A percentile compares a stretch with the other conserved stretches of the same genome.
These are phyloP conservation scores for Siderastrea radians DNA, from an alignment of 92 coral and sea anemone species.

Conservation along the genomic window DNA sequence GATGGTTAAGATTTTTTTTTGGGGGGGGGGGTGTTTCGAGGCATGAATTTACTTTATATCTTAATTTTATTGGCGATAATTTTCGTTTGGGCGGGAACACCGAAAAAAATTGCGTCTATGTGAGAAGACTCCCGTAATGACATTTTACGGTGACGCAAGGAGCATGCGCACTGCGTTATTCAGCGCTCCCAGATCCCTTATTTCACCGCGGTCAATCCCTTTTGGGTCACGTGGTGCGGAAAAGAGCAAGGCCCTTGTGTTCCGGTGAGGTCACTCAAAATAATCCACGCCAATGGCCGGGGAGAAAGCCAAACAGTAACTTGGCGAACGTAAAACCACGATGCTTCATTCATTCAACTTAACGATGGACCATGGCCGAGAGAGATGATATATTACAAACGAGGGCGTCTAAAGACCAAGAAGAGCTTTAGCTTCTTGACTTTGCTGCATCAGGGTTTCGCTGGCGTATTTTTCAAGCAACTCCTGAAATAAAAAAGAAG, in stretches of 20 bases:
- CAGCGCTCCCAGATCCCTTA: too few relatives aligned
- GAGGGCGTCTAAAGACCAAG: constrained; percentile 77
- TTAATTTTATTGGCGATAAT: too few relatives aligned
- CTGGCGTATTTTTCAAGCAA: constrained; percentile 97
- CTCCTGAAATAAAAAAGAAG: constrained; percentile 62
- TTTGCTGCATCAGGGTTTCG: constrained; percentile 93
- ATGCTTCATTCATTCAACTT: background rate
- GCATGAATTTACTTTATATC: too few relatives aligned
- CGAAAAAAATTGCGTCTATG: too few relatives aligned
- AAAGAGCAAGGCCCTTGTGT: background rate
- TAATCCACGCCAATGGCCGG: background rate
- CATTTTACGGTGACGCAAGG: too few relatives aligned
- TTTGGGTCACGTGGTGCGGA: background rate
- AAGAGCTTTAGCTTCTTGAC: constrained; percentile 95
- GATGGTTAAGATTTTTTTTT: too few relatives aligned
- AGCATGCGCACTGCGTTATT: background rate
- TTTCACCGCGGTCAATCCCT: too few relatives aligned
- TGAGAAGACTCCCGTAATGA: too few relatives aligned
- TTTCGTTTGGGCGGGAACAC: too few relatives aligned
- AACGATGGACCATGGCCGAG: background rate
- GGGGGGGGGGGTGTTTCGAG: too few relatives aligned
- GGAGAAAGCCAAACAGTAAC: background rate
- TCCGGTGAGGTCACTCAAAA: too few relatives aligned
- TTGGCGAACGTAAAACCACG: background rate
- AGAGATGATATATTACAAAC: background rate